Evolutionary conservation across 2,797 vertebrate genomes (phyloP), one percentile per base, ranked within the genome.

Genomic region (Phoeniculus purpureus): DNA sequence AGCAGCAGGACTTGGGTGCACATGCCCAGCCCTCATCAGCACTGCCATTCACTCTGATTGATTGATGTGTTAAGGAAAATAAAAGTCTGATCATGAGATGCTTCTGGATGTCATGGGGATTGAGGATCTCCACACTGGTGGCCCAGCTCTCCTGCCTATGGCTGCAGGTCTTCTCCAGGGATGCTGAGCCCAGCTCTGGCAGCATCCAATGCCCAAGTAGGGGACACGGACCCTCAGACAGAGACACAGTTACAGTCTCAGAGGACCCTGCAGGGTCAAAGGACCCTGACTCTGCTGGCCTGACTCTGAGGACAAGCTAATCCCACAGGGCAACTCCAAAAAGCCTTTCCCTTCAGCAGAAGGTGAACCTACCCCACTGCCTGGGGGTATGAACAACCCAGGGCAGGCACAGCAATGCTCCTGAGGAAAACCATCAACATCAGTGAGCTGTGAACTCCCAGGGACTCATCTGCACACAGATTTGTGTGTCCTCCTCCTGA

Each of bases 61-160:
- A 6, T 7, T 17, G 34, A 74, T 26, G 66, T 23, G 17, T 52
- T 45, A 54, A 55, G 62, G 29, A 67, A 22, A 47, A 60, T 10
- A 25, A 21, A 81, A 29, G 23, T 56, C 70, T 94, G 71, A 52
- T 83, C 14, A 83, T 85, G 82, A 81, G 66, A 82, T 80, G 76
- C 68, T 71, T 60, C 90, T 87, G 45, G 58, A 48, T 66, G 66
- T 61, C 65, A 56, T 37, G 40, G 68, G 51, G 34, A 67, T 15
- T 1, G 1, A 56, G 47, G 34, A 64, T 40, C n/a, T 72, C 29
- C 47, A 62, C 20, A 25, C 43, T n/a, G 15, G 17, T 29, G 54
- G 31, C 27, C 14, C 48, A 31, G 26, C 62, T 40, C 27, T 15
- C 48, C 74, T 47, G 68, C 54, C 45, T 10, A 20, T 7, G 65